These are phyloP conservation scores for Athrips mouffetella DNA, from an alignment of 2,888 invertebrate genomes.

Conservation along the genomic window DNA sequence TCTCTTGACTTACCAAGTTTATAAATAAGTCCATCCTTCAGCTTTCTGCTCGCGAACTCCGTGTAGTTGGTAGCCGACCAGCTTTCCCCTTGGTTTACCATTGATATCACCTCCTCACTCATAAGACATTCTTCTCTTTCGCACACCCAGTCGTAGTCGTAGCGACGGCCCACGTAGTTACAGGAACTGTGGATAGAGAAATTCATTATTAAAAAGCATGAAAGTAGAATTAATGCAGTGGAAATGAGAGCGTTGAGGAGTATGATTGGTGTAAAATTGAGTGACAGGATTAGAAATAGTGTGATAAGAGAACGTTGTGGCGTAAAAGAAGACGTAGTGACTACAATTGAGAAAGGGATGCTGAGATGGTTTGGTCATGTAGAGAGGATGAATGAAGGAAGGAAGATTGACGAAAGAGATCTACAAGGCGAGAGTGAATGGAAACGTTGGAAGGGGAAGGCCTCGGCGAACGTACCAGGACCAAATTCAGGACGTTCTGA, in stretches of 20 bases:
- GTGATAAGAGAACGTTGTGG: too few species aligned
- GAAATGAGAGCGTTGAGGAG: background rate
- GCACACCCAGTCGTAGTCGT: slow-evolving; percentile 78
- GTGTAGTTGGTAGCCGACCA: slow-evolving; percentile 92
- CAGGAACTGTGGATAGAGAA: slow-evolving; percentile 73
- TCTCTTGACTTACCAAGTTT: slow-evolving; percentile 81
- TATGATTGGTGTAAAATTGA: too few species aligned
- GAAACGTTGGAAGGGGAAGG: too few species aligned
- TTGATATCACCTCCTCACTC: slow-evolving; percentile 81
- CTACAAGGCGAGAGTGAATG: too few species aligned
- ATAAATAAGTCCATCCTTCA: slow-evolving; percentile 87
- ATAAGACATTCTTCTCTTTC: slow-evolving; percentile 86
- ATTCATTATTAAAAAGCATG: background rate
- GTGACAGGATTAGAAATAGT: too few species aligned
- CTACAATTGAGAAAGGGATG: too few species aligned
- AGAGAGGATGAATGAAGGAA: too few species aligned
- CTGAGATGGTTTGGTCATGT: too few species aligned
- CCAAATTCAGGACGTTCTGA: too few species aligned
- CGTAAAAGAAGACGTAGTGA: too few species aligned
- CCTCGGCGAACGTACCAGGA: too few species aligned
- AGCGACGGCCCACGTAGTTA: slow-evolving; percentile 28
- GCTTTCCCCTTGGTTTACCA: slow-evolving; percentile 79
- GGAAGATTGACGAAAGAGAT: too few species aligned
- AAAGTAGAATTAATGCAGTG: background rate
- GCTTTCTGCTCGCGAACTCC: slow-evolving; percentile 89